A percentile compares a stretch with the other conserved stretches of the same genome.
Conservation (phyloP, 2,113 vertebrate species). For the Copsychus sechellarum region DNA sequence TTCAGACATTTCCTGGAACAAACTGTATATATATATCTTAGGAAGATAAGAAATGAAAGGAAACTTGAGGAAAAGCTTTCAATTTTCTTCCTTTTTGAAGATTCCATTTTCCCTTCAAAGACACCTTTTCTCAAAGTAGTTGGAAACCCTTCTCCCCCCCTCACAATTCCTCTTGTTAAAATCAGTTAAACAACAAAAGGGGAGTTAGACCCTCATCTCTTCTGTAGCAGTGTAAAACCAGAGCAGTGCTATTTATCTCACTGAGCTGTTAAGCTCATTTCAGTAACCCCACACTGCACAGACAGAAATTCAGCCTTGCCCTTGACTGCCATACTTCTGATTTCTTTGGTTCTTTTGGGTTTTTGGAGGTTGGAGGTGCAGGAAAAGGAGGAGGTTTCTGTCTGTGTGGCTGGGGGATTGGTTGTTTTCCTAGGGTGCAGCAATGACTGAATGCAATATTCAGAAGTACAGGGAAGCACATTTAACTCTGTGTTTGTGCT, state of each 20-base stretch:
- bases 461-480: background rate
- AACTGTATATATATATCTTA: constrained; percentile 50
- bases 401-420: background rate
- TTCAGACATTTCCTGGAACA: constrained; percentile 80
- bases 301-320: background rate
- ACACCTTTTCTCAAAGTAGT: background rate
- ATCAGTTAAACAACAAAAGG: background rate
- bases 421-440: constrained; percentile 5
- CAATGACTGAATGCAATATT: background rate
- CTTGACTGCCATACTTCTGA: background rate
- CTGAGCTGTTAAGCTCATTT: background rate
- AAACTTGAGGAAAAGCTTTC: constrained; percentile 34
- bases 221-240: background rate
- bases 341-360: too few species aligned
- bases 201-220: background rate
- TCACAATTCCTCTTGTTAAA: background rate
- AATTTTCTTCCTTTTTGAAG: constrained; percentile 20
- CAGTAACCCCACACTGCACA: background rate
- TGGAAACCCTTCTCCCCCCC: background rate
- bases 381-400: background rate
- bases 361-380: too few species aligned
- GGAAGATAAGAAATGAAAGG: constrained; percentile 62
- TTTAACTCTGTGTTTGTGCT: background rate
- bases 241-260: background rate
- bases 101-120: background rate